phyloP scores from a whole-genome alignment of 2,888 invertebrate species.

The Leptinotarsa haldemani region DNA sequence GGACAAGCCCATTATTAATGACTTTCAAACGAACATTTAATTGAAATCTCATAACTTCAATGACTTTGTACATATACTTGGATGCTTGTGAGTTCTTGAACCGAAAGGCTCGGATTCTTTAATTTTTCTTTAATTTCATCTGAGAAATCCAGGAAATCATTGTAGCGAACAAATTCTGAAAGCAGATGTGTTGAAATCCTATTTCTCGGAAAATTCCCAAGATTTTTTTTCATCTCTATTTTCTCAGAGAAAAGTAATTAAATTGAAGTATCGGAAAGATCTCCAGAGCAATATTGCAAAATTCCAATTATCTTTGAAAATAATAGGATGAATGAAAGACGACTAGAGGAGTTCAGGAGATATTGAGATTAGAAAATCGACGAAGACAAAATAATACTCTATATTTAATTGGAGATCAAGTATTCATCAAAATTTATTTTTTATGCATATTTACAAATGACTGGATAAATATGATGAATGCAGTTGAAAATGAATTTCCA shows the following conservation, averaged over 20 bases:
- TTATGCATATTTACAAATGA: too few species aligned
- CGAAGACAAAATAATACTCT: background rate
- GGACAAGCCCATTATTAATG: too few species aligned
- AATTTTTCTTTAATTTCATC: background rate
- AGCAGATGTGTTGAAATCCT: background rate
- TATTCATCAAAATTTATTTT: too few species aligned
- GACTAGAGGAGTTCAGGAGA: background rate
- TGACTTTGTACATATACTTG: background rate
- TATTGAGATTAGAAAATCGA: slow-evolving; percentile 7
- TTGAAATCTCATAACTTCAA: background rate
- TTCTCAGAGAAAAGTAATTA: slow-evolving; percentile 4
- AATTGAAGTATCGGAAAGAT: slow-evolving; percentile 2
- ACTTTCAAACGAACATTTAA: too few species aligned
- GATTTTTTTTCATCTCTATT: background rate
- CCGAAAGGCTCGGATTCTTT: background rate
- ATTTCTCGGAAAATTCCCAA: background rate
- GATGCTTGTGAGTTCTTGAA: background rate
- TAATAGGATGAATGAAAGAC: slow-evolving; percentile 12
- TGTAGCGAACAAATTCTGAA: background rate
- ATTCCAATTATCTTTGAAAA: slow-evolving; percentile 10
- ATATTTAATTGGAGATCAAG: background rate
- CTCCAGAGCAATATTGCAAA: slow-evolving; percentile 8
- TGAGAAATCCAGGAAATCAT: background rate
- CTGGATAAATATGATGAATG: too few species aligned
- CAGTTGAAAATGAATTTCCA: too few species aligned